Percentiles rank a stretch among this genome's conserved stretches.
Conservation (phyloP, 2,113 vertebrate genomes). For the Columba livia region DNA sequence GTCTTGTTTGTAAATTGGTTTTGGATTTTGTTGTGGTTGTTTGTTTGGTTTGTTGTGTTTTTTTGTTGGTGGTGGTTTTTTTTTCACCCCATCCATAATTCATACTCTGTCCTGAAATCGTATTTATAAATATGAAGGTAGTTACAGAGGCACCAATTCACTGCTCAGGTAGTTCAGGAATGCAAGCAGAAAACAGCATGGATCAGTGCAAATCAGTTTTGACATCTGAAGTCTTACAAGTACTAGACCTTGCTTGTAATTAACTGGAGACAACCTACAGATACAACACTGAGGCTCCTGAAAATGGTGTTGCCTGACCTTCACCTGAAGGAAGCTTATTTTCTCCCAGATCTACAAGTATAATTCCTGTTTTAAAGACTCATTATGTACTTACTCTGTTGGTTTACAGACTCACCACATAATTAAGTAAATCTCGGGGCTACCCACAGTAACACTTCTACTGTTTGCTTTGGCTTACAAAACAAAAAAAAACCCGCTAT, state of each 20-base stretch:
- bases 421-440: neutral
- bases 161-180: neutral
- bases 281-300: neutral
- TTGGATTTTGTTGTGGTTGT: neutral
- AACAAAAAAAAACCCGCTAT: neutral
- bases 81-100: neutral
- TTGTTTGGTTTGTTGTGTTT: neutral
- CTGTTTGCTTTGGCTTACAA: neutral
- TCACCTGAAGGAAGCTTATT: neutral
- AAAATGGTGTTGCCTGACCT: accelerated
- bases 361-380: neutral
- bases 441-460: neutral
- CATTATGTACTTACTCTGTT: neutral
- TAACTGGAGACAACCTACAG: neutral
- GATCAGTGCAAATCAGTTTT: neutral
- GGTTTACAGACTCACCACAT: neutral
- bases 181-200: neutral
- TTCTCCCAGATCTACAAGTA: neutral
- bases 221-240: neutral
- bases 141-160: neutral
- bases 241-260: neutral
- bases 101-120: neutral
- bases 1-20: neutral
- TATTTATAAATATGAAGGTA: neutral
- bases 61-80: neutral